Conservation (phyloP, 2,113 vertebrate genomes). For the Mesocricetus auratus region DNA sequence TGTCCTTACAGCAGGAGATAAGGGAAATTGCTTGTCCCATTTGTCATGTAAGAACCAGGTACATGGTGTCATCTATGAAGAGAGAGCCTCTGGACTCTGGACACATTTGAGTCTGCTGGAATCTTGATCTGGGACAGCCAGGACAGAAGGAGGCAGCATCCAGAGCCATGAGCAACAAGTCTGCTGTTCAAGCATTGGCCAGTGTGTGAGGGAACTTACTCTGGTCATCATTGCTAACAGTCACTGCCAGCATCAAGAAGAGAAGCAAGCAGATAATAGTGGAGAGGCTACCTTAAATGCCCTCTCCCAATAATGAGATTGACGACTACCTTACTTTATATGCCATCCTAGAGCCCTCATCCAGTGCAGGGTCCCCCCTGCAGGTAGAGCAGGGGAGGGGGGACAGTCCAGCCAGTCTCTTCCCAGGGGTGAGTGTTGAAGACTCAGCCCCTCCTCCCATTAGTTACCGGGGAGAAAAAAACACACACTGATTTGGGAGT, state of each 20-base stretch:
- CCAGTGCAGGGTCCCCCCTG: no score
- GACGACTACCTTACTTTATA: no score
- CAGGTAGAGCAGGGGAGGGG: no score
- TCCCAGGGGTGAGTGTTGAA: no score
- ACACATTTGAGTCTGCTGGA: not conserved
- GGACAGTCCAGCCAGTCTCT: no score
- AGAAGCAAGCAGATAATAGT: no score
- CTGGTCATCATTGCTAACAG: not conserved
- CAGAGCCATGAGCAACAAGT: not conserved
- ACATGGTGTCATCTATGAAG: not conserved
- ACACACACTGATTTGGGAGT: no score
- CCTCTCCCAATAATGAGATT: no score
- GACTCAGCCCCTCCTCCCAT: no score
- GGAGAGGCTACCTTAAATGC: no score
- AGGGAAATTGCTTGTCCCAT: not conserved
- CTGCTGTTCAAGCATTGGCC: not conserved
- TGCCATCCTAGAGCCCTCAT: no score
- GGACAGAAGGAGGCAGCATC: not conserved
- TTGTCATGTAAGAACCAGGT: not conserved
- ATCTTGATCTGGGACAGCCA: not conserved
- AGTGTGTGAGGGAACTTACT: not conserved
- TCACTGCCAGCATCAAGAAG: not conserved
- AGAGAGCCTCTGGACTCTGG: not conserved
- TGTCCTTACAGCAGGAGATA: not conserved
- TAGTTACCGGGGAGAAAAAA: no score